Conservation (phyloP, 2,888 invertebrate genomes). For the Elmis aenea region DNA sequence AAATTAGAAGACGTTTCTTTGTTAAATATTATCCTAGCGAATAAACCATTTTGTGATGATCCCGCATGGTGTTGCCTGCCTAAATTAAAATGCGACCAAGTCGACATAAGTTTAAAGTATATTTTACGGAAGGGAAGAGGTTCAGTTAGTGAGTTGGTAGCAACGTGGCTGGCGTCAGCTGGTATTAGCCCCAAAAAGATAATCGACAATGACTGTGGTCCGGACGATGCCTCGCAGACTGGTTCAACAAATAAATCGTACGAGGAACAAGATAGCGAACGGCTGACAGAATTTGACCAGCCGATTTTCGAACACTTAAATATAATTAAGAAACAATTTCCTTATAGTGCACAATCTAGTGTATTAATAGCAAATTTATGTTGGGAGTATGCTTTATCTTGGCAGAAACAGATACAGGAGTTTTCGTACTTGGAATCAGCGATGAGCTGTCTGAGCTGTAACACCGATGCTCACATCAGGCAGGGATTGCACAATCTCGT, state of each 20-base stretch:
- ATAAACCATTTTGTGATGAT: conserved; percentile 44
- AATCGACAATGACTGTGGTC: conserved; percentile 49
- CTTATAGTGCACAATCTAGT: conserved; percentile 76
- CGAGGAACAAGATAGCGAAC: conserved; percentile 28
- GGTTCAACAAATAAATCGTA: conserved; percentile 25
- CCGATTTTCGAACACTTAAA: conserved; percentile 59
- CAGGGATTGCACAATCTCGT: conserved; percentile 80
- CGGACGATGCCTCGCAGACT: conserved; percentile 8
- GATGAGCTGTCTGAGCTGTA: conserved; percentile 60
- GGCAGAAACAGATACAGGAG: conserved; percentile 73
- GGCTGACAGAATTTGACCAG: too few species aligned
- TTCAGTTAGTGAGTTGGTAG: conserved; percentile 82
- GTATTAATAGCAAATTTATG: conserved; percentile 79
- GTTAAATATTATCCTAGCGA: conserved; percentile 64
- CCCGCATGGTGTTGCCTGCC: conserved; percentile 47
- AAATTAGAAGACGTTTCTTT: conserved; percentile 86
- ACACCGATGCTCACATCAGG: conserved; percentile 63
- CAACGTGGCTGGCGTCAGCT: conserved; percentile 76
- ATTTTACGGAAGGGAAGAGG: conserved; percentile 66
- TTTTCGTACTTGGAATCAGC: conserved; percentile 66
- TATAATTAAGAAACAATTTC: conserved; percentile 71
- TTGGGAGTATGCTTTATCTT: conserved; percentile 86
- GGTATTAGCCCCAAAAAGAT: conserved; percentile 64
- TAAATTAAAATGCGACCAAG: conserved; percentile 52
- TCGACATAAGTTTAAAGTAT: conserved; percentile 61